Evolutionary conservation across 2,797 vertebrate species (phyloP), one percentile per base, ranked within the genome.

Genomic region (Bryconaethiops microstoma): DNA sequence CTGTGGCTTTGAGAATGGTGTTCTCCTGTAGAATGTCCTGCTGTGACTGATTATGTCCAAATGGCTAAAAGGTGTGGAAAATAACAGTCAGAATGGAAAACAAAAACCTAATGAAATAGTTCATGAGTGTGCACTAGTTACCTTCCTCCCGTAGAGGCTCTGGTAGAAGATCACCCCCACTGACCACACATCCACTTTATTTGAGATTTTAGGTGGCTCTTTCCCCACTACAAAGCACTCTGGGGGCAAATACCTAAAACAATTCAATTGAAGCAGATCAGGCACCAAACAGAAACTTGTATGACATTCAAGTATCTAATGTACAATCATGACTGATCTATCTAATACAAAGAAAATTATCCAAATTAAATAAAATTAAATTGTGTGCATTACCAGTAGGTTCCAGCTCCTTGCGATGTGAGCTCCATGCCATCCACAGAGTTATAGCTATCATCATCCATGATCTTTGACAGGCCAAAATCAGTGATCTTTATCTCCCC

Each of bases 401-500:
- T 98, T 77, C 97, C 97, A 79, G 97, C 97, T 86, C 97, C 97
- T 83, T 98, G 97, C 0, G 97, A 99, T 0, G 96, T 99, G 81
- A 99, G 95, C 88, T 99, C 97, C 95, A 97, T 96, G 83, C 97
- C 97, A 83, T 98, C 97, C 84, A 97, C 95, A 76, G 96, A 95
- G 89, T 94, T 97, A 92, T 97, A 97, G 91, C 96, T 96, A 91
- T 98, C 97, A 82, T 98, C 97, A 78, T 99, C 97, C 97, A 98
- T 96, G 90, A 98, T 97, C 92, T 99, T 99, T 59, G 97, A 98
- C 89, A 97, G 93, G 82, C 97, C 97, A 85, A 99, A 99, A 92
- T 99, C 97, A 12, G 97, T 98, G 89, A 99, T 98, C 93, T 98
- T 98, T 88, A 99, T 98, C 89, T 98, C 97, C 80, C 97, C 96